Evolutionary conservation across 2,113 vertebrate genomes (phyloP), one percentile per base, ranked within the genome.

Genomic region (Sylvicapra grimmia): DNA sequence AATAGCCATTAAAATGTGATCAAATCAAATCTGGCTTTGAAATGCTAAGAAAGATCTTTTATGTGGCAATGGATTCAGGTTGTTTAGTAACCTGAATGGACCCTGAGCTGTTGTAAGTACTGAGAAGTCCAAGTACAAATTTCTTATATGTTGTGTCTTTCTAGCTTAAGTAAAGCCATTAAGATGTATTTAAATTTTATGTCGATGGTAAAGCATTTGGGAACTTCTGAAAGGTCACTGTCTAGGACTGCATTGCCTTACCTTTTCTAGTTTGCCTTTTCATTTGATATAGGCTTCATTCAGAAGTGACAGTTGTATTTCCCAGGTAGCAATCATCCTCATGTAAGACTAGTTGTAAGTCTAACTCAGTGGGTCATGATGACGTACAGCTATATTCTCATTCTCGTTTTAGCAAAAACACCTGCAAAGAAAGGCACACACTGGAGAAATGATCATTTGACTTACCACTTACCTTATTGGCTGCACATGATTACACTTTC

Each of bases 141-240:
- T 95, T 77, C 65, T 90, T 77, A 14, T 8, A 33, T 11, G 40
- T 13, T 44, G 53, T 65, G 56, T 53, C 59, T 92, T 86, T 33
- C 51, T n/a, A 4, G 58, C 14, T 83, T 86, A 89, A 83, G n/a
- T 31, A 47, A 96, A 97, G 63, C 12, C 68, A 75, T 83, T 77
- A 63, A 51, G 33, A 12, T 61, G 25, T 19, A 47, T 79, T 82
- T 96, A 75, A 94, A 61, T 18, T 90, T 86, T 93, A 49, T 83
- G 44, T 85, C 36, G 82, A 40, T 63, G n/a, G 33, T 86, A 80
- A 51, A 63, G 92, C 79, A 85, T 89, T 93, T 65, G 61, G 85
- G 65, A 90, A 79, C 86, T 92, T 96, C 75, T 68, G n/a, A 89
- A 96, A 97, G 89, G 77, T 61, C 53, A 77, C 49, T 65, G 49